Evolutionary conservation across 92 coral and sea anemone genomes (phyloP).

Genomic region (Siderastrea radians): DNA sequence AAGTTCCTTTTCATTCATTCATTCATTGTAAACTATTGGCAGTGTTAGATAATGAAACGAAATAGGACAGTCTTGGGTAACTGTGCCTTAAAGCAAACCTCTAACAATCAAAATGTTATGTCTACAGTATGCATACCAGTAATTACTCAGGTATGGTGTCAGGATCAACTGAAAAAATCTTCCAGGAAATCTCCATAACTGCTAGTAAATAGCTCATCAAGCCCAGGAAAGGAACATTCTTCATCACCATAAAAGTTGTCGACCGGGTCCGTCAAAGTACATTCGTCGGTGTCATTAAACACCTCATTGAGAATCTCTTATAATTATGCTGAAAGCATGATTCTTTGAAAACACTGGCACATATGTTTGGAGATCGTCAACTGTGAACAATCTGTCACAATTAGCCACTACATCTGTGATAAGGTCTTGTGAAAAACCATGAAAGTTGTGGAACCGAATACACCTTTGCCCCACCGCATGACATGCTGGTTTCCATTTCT

Average conservation of each 20-base stretch:
- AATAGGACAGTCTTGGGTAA: too few species aligned
- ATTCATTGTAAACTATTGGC: too few species aligned
- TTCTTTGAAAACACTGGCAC: constrained; percentile 56
- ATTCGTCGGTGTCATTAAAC: constrained; percentile 63
- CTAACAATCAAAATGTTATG: too few species aligned
- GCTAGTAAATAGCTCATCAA: not conserved
- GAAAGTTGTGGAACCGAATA: constrained; percentile 51
- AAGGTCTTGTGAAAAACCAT: constrained; percentile 74
- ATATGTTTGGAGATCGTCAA: constrained; percentile 39
- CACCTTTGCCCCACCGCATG: not conserved
- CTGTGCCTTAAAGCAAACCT: too few species aligned
- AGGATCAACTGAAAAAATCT: constrained; percentile 3
- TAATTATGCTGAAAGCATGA: constrained; percentile 43
- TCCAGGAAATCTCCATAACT: not conserved
- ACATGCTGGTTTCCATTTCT: constrained; percentile 24
- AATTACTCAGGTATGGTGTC: not conserved
- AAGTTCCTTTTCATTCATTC: too few species aligned
- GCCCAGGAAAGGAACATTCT: not conserved
- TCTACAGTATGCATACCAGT: too few species aligned
- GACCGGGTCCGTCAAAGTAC: constrained; percentile 1
- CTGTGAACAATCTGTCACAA: constrained; percentile 52
- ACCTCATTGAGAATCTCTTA: constrained; percentile 56
- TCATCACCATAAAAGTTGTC: not conserved
- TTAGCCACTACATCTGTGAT: constrained; percentile 62
- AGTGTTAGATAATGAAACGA: too few species aligned